A percentile compares a stretch with the other conserved stretches of the same genome.
Conservation (phyloP, 1,140 invertebrate genomes). For the Radopholus similis region DNA sequence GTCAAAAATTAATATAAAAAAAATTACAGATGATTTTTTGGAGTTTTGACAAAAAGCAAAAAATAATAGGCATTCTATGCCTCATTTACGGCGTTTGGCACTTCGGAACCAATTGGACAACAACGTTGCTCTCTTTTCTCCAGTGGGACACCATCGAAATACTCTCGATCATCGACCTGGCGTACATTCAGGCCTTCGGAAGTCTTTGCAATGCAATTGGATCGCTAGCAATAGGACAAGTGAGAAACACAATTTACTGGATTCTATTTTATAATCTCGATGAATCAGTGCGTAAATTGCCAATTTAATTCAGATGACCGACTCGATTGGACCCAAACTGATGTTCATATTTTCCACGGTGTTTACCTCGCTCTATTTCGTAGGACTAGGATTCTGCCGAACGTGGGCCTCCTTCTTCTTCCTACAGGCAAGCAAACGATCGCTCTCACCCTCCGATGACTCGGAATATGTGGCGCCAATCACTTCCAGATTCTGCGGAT, state of each 20-base stretch:
- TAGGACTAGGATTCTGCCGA: constrained; percentile 49
- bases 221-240: constrained; percentile 52
- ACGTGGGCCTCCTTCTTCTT: constrained; percentile 55
- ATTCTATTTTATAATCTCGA: not conserved
- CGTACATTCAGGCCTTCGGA: constrained; percentile 60
- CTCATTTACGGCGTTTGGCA: constrained; percentile 59
- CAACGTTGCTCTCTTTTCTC: constrained; percentile 56
- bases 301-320: constrained; percentile 41
- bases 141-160: constrained; percentile 59
- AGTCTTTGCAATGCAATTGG: constrained; percentile 55
- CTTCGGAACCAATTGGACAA: constrained; percentile 60
- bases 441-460: constrained; percentile 5
- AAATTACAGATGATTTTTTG: not conserved
- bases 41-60: constrained; percentile 49
- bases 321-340: constrained; percentile 53
- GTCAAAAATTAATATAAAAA: constrained; percentile 5
- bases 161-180: constrained; percentile 56
- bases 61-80: constrained; percentile 49
- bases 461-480: constrained; percentile 11
- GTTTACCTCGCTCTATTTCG: constrained; percentile 55
- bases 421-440: constrained; percentile 42
- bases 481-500: constrained; percentile 44
- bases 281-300: not conserved
- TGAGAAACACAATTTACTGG: not conserved
- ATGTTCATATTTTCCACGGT: constrained; percentile 58